Evolutionary conservation across 2,797 vertebrate species (phyloP).

Genomic region (Mus caroli): DNA sequence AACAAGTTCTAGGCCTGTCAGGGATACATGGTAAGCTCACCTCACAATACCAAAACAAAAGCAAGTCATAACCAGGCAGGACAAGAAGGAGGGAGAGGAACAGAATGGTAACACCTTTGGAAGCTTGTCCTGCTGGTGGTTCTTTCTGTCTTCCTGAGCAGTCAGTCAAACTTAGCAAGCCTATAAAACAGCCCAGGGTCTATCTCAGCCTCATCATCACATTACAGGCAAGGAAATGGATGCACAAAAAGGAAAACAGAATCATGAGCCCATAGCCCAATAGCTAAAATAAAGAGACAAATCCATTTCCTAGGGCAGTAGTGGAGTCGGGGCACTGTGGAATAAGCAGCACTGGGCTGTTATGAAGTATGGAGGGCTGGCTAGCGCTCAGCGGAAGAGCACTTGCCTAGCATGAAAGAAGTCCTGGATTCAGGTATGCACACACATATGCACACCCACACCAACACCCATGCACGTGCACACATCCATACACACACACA

Average conservation of each 20-base stretch:
- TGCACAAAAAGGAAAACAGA: neutral
- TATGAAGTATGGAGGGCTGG: neutral
- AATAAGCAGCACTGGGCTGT: too few relatives aligned
- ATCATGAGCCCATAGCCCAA: neutral
- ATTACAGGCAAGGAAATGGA: constrained; percentile 14
- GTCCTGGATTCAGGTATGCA: neutral
- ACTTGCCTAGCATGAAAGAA: neutral
- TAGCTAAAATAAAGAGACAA: neutral
- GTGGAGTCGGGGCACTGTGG: neutral
- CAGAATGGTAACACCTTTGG: too few relatives aligned
- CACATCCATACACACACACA: neutral
- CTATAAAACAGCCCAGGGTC: constrained; percentile 4
- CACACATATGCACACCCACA: neutral
- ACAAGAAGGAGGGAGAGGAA: neutral
- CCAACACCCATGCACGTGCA: too few relatives aligned
- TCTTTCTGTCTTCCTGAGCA: constrained; percentile 58
- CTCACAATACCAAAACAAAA: neutral
- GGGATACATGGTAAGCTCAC: neutral
- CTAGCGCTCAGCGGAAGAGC: neutral
- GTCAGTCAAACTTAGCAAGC: constrained; percentile 47
- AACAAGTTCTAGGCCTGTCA: neutral
- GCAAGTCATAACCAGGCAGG: neutral
- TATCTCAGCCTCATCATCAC: constrained; percentile 6
- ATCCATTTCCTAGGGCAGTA: neutral
- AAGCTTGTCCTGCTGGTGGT: neutral